phyloP scores from a whole-genome alignment of 1,140 invertebrate genomes.

The Bombus ignitus region DNA sequence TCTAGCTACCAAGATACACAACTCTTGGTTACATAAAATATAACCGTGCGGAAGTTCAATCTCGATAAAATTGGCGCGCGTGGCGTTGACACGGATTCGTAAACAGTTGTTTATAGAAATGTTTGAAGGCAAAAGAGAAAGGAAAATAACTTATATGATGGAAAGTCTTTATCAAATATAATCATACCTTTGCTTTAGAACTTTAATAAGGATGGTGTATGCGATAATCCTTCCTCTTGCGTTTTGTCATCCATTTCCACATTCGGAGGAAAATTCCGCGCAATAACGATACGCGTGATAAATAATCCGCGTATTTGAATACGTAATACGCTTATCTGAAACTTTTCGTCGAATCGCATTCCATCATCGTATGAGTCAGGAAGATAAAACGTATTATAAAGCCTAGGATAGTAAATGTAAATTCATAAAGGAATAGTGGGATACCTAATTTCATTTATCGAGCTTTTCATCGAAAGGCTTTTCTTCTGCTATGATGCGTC shows the following conservation, averaged over 20 bases:
- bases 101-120: slow-evolving; percentile 55
- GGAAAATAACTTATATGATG: slow-evolving; percentile 19
- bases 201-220: slow-evolving; percentile 39
- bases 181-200: slow-evolving; percentile 11
- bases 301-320: too few species aligned
- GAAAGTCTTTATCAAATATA: neutral
- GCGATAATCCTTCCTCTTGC: slow-evolving; percentile 22
- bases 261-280: neutral
- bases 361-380: neutral
- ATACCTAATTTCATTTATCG: neutral
- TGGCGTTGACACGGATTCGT: slow-evolving; percentile 23
- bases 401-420: neutral
- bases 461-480: neutral
- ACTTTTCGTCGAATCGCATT: neutral
- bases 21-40: slow-evolving; percentile 20
- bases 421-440: neutral
- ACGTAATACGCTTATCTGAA: too few species aligned
- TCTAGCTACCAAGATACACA: neutral
- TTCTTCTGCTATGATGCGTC: neutral
- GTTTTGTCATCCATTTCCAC: neutral
- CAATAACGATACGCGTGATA: neutral
- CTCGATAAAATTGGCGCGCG: slow-evolving; percentile 23
- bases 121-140: slow-evolving; percentile 41
- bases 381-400: neutral
- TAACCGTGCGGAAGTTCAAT: neutral